Evolutionary conservation across 1,140 invertebrate species (phyloP), one percentile per base, ranked within the genome.

Genomic region (Pogonus chalceus): DNA sequence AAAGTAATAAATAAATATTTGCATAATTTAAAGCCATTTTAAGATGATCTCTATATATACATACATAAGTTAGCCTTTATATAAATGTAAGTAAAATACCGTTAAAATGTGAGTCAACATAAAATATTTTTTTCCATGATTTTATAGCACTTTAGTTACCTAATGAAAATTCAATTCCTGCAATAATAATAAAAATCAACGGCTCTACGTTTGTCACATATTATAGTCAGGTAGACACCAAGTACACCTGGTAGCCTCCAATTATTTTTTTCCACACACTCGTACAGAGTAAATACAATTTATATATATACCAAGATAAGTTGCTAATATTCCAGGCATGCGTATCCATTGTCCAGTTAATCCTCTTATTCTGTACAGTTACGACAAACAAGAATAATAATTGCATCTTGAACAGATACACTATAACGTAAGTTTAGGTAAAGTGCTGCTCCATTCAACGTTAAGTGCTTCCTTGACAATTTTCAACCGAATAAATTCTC

Each of bases 381-480:
- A 31, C 26, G 26, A 31, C 26, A 31, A 31, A 31, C 26, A 14
- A 14, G 26, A 31, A 31, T 31, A 31, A 31, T 31, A 31, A 31
- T 31, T 31, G 26, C 26, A 14, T 31, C 26, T 31, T 31, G 26
- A 31, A 31, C 4, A 31, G 26, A 31, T 31, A 31, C 26, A 7
- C 26, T 31, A 14, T 31, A 31, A 4, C 4, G 26, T 14, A 31
- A 31, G 53, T 54, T 56, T 47, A 48, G 53, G 52, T 59, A 51
- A 58, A 59, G 55, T 59, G 55, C 52, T 59, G 50, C 26, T 20
- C 31, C 46, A 56, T 59, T 54, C 48, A 54, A 54, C 31, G 26
- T 56, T 56, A 59, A 59, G 58, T 59, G 58, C 49, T 59, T 55
- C 49, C 58, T 59, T 59, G 58, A 59, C 55, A 57, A 52, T 56